Evolutionary conservation across 2,797 vertebrate genomes (phyloP).

Genomic region (Onychomys leucogaster): DNA sequence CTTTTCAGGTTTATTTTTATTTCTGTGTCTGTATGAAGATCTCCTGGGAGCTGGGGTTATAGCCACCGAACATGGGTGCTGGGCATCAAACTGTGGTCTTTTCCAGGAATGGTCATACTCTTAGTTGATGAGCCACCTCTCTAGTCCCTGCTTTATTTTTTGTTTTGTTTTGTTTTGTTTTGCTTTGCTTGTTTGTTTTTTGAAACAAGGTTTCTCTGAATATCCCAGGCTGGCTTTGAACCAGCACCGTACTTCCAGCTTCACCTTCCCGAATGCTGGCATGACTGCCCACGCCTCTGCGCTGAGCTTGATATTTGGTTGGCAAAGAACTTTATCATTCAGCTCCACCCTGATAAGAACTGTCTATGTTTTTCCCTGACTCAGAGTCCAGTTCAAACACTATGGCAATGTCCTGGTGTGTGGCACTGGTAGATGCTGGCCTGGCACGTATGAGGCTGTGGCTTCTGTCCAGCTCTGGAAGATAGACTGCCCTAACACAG

Average conservation of each 20-base stretch:
- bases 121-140: background rate
- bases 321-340: background rate
- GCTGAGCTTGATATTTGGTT: background rate
- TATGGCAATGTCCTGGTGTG: no score
- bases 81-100: background rate
- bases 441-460: background rate
- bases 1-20: background rate
- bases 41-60: background rate
- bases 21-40: background rate
- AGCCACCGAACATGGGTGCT: background rate
- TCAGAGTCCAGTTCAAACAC: background rate
- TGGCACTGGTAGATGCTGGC: background rate
- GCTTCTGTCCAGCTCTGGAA: background rate
- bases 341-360: constrained; percentile 14
- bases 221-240: background rate
- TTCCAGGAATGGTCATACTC: background rate
- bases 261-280: background rate
- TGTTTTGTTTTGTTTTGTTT: background rate
- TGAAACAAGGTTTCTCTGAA: background rate
- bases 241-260: no score
- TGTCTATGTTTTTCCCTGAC: background rate
- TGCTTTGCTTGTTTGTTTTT: background rate
- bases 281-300: background rate
- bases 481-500: background rate
- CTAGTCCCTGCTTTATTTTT: background rate